Conservation (phyloP, 2,113 vertebrate species). For the Campylorhamphus procurvoides region DNA sequence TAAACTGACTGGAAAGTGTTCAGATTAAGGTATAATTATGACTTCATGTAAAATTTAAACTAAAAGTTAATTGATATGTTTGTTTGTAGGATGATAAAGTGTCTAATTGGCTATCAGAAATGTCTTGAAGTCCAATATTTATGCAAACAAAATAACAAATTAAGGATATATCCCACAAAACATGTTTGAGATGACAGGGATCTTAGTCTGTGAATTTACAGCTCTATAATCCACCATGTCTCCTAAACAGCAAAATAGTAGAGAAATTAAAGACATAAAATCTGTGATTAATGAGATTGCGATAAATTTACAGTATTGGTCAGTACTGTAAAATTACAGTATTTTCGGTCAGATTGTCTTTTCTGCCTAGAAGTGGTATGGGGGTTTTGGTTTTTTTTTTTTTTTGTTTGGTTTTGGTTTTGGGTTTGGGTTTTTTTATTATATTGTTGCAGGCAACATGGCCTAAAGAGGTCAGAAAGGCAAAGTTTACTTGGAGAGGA, state of each 20-base stretch:
- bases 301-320: background rate
- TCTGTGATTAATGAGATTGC: background rate
- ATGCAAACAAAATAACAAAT: background rate
- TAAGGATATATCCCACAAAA: background rate
- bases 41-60: background rate
- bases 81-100: background rate
- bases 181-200: accelerated
- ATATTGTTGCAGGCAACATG: background rate
- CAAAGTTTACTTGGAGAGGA: background rate
- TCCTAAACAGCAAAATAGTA: background rate
- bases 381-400: background rate
- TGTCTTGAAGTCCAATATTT: background rate
- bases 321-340: no score
- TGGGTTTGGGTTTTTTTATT: background rate
- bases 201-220: background rate
- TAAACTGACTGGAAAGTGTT: background rate
- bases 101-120: background rate
- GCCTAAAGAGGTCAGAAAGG: accelerated
- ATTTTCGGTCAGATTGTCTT: background rate
- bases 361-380: background rate
- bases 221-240: background rate
- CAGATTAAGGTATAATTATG: background rate
- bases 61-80: background rate
- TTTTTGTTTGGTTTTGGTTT: no score
- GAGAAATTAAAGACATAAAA: background rate